Percentiles rank a stretch among this genome's conserved stretches.
phyloP scores from a whole-genome alignment of 2,797 vertebrate species.

The Trachurus trachurus region DNA sequence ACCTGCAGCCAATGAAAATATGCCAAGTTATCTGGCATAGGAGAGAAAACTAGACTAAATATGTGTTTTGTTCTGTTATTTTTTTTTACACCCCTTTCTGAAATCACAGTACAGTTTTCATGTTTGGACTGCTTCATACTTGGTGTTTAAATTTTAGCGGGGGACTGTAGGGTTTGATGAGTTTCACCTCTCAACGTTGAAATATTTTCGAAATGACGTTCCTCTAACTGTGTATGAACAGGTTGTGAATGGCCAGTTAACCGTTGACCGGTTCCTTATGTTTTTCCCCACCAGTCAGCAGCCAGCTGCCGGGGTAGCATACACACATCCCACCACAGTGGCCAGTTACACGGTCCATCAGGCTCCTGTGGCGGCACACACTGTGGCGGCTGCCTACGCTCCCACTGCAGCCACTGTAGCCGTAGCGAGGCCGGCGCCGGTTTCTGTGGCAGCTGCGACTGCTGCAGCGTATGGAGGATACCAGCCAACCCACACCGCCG shows the following conservation, averaged over 20 bases:
- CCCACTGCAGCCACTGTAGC: constrained; percentile 95
- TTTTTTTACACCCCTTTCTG: too few species aligned
- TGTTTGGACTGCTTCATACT: too few species aligned
- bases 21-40: too few species aligned
- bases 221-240: too few species aligned
- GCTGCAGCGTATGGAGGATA: constrained; percentile 96
- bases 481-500: constrained; percentile 92
- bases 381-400: constrained; percentile 95
- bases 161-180: too few species aligned
- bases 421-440: constrained; percentile 93
- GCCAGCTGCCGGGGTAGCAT: constrained; percentile 95
- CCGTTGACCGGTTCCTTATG: constrained; percentile 20
- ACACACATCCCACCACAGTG: constrained; percentile 98
- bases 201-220: too few species aligned
- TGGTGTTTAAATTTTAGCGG: too few species aligned
- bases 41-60: too few species aligned
- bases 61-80: too few species aligned
- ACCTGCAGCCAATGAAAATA: too few species aligned
- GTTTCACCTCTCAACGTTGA: too few species aligned
- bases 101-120: too few species aligned
- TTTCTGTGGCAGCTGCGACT: constrained; percentile 93
- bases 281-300: constrained; percentile 89
- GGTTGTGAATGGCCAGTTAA: background rate
- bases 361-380: constrained; percentile 96
- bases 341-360: constrained; percentile 99